Percentiles rank a stretch among this genome's conserved stretches.
Conservation (phyloP, 2,797 vertebrate genomes). For the Staurois parvus region DNA sequence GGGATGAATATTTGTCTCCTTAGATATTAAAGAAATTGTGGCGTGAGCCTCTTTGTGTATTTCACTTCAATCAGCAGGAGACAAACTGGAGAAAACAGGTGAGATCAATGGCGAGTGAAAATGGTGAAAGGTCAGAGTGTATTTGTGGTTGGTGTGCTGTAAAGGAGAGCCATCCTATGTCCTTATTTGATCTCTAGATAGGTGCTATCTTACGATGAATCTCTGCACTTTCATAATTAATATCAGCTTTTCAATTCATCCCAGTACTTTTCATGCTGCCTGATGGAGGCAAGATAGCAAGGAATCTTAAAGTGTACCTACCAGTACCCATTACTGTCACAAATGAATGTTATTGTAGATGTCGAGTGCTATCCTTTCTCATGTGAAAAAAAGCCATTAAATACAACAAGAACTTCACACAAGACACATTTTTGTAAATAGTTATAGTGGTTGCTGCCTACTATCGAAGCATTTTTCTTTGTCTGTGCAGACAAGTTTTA, state of each 20-base stretch:
- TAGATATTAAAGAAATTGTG: conserved; percentile 17
- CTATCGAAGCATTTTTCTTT: too few species aligned
- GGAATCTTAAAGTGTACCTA: neutral
- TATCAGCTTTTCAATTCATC: conserved; percentile 7
- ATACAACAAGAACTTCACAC: too few species aligned
- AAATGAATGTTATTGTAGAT: too few species aligned
- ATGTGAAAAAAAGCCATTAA: too few species aligned
- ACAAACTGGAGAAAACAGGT: conserved; percentile 18
- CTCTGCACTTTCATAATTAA: conserved; percentile 15
- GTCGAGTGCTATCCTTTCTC: too few species aligned
- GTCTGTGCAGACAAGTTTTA: too few species aligned
- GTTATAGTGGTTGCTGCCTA: neutral
- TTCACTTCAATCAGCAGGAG: neutral
- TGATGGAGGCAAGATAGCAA: neutral
- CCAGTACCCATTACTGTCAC: too few species aligned
- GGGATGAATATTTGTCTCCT: conserved; percentile 32
- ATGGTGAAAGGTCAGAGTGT: neutral
- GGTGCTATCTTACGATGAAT: neutral
- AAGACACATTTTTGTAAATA: neutral
- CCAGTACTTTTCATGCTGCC: neutral
- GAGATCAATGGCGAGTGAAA: conserved; percentile 21
- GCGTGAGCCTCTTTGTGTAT: neutral
- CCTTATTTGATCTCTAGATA: conserved; percentile 39
- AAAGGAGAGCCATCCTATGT: neutral
- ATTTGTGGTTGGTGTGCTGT: neutral